Evolutionary conservation across 1,140 invertebrate species (phyloP).

Genomic region (Macrocentrus cingulum): DNA sequence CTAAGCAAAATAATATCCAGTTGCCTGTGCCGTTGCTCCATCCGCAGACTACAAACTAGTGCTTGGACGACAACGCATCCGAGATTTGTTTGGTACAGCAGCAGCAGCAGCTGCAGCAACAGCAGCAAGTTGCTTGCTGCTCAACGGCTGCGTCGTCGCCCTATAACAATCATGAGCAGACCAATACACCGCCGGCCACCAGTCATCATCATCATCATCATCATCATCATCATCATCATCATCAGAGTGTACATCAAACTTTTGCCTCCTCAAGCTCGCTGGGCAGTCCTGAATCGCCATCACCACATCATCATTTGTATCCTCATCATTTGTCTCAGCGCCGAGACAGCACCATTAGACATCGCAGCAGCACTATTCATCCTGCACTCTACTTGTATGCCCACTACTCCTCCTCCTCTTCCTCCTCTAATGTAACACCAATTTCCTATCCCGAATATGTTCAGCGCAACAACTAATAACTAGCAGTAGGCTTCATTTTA

Average conservation of each 20-base stretch:
- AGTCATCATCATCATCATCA: background rate
- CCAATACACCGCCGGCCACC: conserved; percentile 5
- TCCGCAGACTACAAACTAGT: conserved; percentile 59
- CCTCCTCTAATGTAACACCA: conserved; percentile 44
- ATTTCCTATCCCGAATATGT: conserved; percentile 54
- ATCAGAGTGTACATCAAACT: conserved; percentile 55
- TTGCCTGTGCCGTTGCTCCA: conserved; percentile 56
- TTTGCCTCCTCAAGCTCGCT: conserved; percentile 41
- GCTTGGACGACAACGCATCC: conserved; percentile 46
- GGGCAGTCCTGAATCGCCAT: conserved; percentile 43
- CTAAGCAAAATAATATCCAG: conserved; percentile 56
- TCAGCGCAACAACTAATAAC: conserved; percentile 52
- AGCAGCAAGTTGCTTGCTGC: no score
- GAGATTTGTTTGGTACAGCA: conserved; percentile 37
- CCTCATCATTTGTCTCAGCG: conserved; percentile 40
- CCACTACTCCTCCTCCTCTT: conserved; percentile 55
- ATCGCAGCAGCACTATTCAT: conserved; percentile 40
- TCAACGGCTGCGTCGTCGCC: conserved; percentile 38
- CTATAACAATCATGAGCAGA: conserved; percentile 45
- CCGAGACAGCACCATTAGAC: conserved; percentile 36
- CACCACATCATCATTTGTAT: conserved; percentile 50
- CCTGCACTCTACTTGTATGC: conserved; percentile 56
- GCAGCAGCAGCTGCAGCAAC: conserved; percentile 33
- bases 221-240: conserved; percentile 38
- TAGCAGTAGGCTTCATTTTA: conserved; percentile 12